phyloP scores from a whole-genome alignment of 2,888 invertebrate genomes.

The Coremacera marginata region DNA sequence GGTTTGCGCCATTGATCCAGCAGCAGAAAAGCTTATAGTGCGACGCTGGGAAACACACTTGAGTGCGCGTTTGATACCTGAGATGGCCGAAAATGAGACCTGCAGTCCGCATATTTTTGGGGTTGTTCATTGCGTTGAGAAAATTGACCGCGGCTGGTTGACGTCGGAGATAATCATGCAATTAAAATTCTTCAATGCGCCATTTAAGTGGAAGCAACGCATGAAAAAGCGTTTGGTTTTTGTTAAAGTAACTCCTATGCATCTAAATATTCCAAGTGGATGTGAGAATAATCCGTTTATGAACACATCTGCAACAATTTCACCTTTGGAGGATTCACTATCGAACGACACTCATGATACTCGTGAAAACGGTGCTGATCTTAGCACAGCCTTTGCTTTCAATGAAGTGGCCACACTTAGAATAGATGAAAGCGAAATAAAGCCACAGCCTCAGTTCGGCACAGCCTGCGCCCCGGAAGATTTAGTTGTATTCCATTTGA shows the following conservation, averaged over 20 bases:
- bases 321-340: constrained; percentile 74
- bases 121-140: constrained; percentile 69
- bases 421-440: constrained; percentile 76
- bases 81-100: constrained; percentile 56
- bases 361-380: constrained; percentile 72
- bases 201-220: constrained; percentile 81
- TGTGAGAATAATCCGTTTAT: constrained; percentile 48
- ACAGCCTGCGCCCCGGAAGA: constrained; percentile 79
- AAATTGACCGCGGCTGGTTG: constrained; percentile 85
- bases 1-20: constrained; percentile 78
- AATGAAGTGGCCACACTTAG: constrained; percentile 79
- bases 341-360: constrained; percentile 73
- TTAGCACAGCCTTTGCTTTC: constrained; percentile 67
- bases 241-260: constrained; percentile 83
- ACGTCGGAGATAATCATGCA: constrained; percentile 86
- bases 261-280: constrained; percentile 72
- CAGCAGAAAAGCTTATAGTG: constrained; percentile 72
- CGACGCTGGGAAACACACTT: constrained; percentile 86
- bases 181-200: constrained; percentile 84
- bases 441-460: constrained; percentile 86
- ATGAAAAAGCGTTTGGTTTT: constrained; percentile 77
- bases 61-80: constrained; percentile 75
- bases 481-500: constrained; percentile 83
- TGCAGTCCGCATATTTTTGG: constrained; percentile 76
- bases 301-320: constrained; percentile 43